phyloP scores from a whole-genome alignment of 1,140 invertebrate genomes.

The Drosophila pachea region DNA sequence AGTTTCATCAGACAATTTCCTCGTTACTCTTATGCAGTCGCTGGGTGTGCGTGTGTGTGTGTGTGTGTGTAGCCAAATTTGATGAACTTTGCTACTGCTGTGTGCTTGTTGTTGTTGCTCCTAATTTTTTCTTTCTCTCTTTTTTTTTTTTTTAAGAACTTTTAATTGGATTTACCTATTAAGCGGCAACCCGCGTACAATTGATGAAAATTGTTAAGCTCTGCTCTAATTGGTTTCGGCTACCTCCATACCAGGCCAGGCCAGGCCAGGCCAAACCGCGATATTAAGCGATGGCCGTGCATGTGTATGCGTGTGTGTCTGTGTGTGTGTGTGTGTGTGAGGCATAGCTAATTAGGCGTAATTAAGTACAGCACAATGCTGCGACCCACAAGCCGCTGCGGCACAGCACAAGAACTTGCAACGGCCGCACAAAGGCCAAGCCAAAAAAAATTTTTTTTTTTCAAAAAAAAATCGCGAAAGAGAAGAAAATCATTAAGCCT shows the following conservation, averaged over 20 bases:
- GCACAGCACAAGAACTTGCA: conserved; percentile 17
- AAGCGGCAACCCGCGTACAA: conserved; percentile 46
- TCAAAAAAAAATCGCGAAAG: background rate
- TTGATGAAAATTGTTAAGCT: conserved; percentile 60
- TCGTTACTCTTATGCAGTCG: background rate
- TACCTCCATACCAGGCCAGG: conserved; percentile 31
- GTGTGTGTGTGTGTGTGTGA: no score
- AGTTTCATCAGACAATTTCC: conserved; percentile 28
- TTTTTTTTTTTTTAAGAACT: conserved; percentile 43
- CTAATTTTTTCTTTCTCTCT: conserved; percentile 17
- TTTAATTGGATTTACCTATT: conserved; percentile 59
- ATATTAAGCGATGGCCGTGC: background rate
- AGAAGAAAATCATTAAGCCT: background rate
- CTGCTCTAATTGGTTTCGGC: conserved; percentile 52
- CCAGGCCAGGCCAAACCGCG: background rate
- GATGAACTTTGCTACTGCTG: conserved; percentile 36
- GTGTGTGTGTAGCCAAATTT: conserved; percentile 39
- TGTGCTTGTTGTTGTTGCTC: background rate
- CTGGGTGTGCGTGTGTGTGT: conserved; percentile 3
- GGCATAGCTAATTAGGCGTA: conserved; percentile 53
- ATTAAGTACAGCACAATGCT: conserved; percentile 44
- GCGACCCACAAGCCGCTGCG: conserved; percentile 4
- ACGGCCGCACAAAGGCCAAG: conserved; percentile 19
- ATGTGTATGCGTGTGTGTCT: background rate
- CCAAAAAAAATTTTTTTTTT: conserved; percentile 14